Percentiles rank a stretch among this genome's conserved stretches.
phyloP scores from a whole-genome alignment of 2,888 invertebrate species.

The Phengaris alcon region DNA sequence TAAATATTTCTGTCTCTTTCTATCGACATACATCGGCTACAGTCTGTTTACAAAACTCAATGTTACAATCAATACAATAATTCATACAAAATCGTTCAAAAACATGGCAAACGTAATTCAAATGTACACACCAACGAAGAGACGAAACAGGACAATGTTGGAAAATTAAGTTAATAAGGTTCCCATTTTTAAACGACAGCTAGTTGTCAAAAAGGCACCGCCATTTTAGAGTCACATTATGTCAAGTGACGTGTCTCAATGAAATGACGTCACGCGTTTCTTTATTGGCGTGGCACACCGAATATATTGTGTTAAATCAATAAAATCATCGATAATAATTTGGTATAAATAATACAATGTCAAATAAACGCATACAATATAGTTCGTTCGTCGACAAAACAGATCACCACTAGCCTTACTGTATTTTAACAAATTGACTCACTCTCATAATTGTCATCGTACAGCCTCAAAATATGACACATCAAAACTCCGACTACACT shows the following conservation, averaged over 20 bases:
- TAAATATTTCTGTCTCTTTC: conserved; percentile 1
- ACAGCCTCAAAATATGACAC: conserved; percentile 45
- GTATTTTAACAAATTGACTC: conserved; percentile 15
- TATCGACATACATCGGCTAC: neutral
- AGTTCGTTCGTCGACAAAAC: neutral
- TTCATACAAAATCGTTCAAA: neutral
- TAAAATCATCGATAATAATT: conserved; percentile 25
- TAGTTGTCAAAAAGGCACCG: neutral
- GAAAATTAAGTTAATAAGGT: too few relatives aligned
- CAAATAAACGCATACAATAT: conserved; percentile 6
- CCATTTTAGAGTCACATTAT: neutral
- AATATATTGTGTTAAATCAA: conserved; percentile 27
- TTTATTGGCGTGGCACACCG: conserved; percentile 20
- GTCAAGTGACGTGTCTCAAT: neutral
- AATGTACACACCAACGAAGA: neutral
- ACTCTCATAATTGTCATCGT: conserved; percentile 20
- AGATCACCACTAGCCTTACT: neutral
- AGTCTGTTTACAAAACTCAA: conserved; percentile 8
- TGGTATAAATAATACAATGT: conserved; percentile 28
- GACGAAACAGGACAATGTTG: neutral
- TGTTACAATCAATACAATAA: neutral
- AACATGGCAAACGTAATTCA: conserved; percentile 20
- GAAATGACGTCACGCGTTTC: neutral
- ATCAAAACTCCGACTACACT: neutral
- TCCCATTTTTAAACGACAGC: too few relatives aligned